Evolutionary conservation across 1,140 invertebrate species (phyloP).

Genomic region (Cyphomyrmex costatus): DNA sequence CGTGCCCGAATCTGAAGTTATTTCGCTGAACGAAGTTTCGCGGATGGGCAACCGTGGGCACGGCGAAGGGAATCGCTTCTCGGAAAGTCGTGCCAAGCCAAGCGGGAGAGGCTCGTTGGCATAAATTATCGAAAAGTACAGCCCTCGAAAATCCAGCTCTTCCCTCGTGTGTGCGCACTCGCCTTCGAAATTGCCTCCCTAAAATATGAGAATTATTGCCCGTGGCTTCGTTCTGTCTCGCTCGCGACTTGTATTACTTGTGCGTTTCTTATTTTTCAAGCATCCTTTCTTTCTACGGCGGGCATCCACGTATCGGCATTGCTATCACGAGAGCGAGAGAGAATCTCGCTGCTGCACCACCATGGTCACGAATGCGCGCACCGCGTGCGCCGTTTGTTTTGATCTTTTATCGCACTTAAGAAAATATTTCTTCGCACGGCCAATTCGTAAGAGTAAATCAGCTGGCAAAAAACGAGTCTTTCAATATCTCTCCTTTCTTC

Average conservation of each 20-base stretch:
- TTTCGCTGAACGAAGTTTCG: conserved; percentile 16
- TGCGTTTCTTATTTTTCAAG: conserved; percentile 29
- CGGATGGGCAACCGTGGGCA: neutral
- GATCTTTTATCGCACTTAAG: conserved; percentile 40
- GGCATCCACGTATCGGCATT: conserved; percentile 13
- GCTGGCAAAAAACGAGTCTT: conserved; percentile 48
- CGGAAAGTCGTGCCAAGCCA: conserved; percentile 56
- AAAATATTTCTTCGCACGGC: conserved; percentile 36
- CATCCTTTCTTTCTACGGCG: conserved; percentile 11
- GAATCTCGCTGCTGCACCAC: conserved; percentile 18
- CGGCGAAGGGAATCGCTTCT: conserved; percentile 48
- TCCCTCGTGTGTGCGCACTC: conserved; percentile 62
- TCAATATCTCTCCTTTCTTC: conserved; percentile 36
- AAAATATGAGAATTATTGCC: conserved; percentile 78
- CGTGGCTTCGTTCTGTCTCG: conserved; percentile 42
- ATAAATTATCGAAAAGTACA: conserved; percentile 77
- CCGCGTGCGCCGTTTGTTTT: conserved; percentile 34
- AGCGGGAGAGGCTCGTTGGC: conserved; percentile 59
- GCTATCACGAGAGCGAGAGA: conserved; percentile 17
- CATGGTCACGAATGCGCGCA: conserved; percentile 47
- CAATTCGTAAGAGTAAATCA: conserved; percentile 54
- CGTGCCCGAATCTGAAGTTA: conserved; percentile 53
- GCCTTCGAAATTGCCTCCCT: conserved; percentile 72
- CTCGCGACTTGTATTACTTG: conserved; percentile 5
- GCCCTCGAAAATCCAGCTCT: conserved; percentile 68